Base-by-base conservation (phyloP, 2,797 vertebrate genomes). In the Adelosebastes latens region DNA sequence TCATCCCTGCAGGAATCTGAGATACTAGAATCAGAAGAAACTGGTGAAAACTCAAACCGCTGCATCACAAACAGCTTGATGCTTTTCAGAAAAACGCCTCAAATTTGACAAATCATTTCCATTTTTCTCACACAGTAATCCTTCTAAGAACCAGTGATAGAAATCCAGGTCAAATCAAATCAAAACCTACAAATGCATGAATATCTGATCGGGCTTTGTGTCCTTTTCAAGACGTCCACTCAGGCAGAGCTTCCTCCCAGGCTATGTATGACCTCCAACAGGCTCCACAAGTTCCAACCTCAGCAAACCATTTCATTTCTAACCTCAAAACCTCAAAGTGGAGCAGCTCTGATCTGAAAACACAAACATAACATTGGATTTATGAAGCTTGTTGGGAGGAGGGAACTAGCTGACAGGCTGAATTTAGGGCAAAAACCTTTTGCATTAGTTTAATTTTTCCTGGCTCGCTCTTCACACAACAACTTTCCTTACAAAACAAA, bases 341-440 rank as follows among this genome's bases (percentile, higher is more conserved):
- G 69, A 80, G 81, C 81, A 88, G 82, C 74, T 82, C 86, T 87
- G 87, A 89, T 77, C 79, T 89, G 55, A 84, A 84, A 81, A 46
- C 60, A 83, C 34, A 58, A 59, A 75, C 31, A 29, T 59, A 58
- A 76, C 67, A 60, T 10, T 46, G 22, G 62, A 61, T 75, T 76
- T 25, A 62, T 69, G 8, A 39, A 82, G 39, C 46, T 72, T 22
- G 46, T 53, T 60, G 66, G 60, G 73, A 83, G 36, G 56, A 82
- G 20, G 13, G 10, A 83, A 59, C 29, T 5, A 46, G 34, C 72
- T 72, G 75, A 71, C 52, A 83, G 80, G 53, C 39, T 75, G 36
- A 62, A 85, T 82, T 80, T 61, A 71, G 73, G 78, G 69, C 66
- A 65, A 61, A 42, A 31, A 31, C 24, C 8, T 24, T 66, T 52